phyloP scores from a whole-genome alignment of 2,888 invertebrate species.

The Drosophila rellima region DNA sequence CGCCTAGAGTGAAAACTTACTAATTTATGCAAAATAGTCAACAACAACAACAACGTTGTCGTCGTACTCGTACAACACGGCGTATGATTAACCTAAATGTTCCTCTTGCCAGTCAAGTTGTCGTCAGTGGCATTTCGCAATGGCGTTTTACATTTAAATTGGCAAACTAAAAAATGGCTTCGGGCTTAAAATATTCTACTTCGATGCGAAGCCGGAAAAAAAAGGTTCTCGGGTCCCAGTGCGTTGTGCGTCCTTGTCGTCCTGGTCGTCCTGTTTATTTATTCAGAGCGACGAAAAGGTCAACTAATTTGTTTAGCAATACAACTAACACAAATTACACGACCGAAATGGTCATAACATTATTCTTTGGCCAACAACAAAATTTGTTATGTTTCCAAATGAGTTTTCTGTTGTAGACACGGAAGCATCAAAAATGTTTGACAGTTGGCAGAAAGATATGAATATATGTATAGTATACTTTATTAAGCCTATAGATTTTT shows the following conservation, averaged over 20 bases:
- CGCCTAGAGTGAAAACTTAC: constrained; percentile 63
- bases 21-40: constrained; percentile 76
- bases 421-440: neutral
- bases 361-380: constrained; percentile 22
- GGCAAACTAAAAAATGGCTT: constrained; percentile 64
- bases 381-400: constrained; percentile 19
- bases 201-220: constrained; percentile 31
- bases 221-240: constrained; percentile 51
- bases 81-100: constrained; percentile 78
- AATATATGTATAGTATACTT: neutral
- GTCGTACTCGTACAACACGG: constrained; percentile 50
- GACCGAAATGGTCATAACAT: constrained; percentile 32
- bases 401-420: constrained; percentile 1
- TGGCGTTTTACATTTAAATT: constrained; percentile 71
- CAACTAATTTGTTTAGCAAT: constrained; percentile 68
- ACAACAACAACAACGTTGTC: constrained; percentile 37
- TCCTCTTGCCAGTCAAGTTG: constrained; percentile 38
- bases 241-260: constrained; percentile 34
- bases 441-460: neutral
- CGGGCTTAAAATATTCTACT: constrained; percentile 44
- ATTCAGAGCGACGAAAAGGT: constrained; percentile 48
- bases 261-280: constrained; percentile 37
- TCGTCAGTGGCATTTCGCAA: constrained; percentile 36
- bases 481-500: neutral
- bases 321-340: constrained; percentile 40